Conservation (phyloP, 1,140 invertebrate genomes). For the Drosophila sproati region DNA sequence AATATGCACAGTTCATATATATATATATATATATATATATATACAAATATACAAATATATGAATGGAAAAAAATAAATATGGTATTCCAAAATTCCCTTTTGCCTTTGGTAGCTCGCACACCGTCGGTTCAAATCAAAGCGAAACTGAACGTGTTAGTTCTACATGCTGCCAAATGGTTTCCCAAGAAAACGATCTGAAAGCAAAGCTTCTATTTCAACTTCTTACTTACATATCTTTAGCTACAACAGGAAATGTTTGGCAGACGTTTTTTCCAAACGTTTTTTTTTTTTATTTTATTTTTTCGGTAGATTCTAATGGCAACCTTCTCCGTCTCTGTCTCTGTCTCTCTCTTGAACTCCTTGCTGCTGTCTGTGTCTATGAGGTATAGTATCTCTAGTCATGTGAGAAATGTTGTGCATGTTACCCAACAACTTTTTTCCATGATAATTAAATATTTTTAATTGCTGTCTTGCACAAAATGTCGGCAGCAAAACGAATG, state of each 20-base stretch:
- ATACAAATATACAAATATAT: constrained; percentile 29
- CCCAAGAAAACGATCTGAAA: constrained; percentile 60
- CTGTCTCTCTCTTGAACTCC: constrained; percentile 5
- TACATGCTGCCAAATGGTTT: constrained; percentile 67
- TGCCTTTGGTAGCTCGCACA: background rate
- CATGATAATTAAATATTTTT: constrained; percentile 83
- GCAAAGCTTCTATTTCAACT: constrained; percentile 10
- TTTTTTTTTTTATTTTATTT: constrained; percentile 14
- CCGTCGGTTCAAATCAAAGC: constrained; percentile 63
- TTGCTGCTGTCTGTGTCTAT: constrained; percentile 17
- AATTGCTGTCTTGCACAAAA: constrained; percentile 82
- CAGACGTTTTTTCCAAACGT: constrained; percentile 52
- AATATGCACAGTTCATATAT: constrained; percentile 59
- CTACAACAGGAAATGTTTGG: constrained; percentile 72
- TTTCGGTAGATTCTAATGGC: constrained; percentile 72
- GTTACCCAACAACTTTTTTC: constrained; percentile 76
- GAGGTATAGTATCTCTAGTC: constrained; percentile 40
- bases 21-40: constrained; percentile 48
- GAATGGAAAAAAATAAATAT: constrained; percentile 17
- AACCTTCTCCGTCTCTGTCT: constrained; percentile 7
- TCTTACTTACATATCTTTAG: constrained; percentile 21
- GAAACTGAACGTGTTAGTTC: constrained; percentile 55
- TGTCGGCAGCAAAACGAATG: constrained; percentile 51
- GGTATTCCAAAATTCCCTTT: constrained; percentile 25
- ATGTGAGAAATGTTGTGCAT: constrained; percentile 82